Evolutionary conservation across 1,140 invertebrate species (phyloP), one percentile per base, ranked within the genome.

Genomic region (Sitodiplosis mosellana): DNA sequence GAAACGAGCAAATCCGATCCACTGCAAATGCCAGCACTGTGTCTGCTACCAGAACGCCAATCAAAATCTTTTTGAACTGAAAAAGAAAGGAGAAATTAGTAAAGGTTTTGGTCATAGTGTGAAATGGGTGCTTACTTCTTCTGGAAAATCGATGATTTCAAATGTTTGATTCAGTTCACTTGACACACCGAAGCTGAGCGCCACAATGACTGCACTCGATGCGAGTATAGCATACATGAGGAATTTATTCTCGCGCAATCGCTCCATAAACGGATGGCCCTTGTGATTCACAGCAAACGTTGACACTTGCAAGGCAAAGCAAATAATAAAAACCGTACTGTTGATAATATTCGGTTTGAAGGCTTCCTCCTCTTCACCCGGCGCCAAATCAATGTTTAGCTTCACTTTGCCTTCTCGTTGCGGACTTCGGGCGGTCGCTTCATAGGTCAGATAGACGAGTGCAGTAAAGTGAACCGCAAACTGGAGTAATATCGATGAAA

Each of bases 251-350:
- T 95, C 85, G 15, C 62, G 63, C 48, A 99, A 69, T 68, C 88
- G 88, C 65, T 97, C 92, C 96, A 99, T 99, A 57, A 92, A 99
- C 2, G 96, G 96, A 63, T 89, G 80, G 11, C 96, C 95, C 73
- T 91, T 82, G 67, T 99, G 99, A 70, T 99, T 99, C 38, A 99
- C 91, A 48, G 91, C 91, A 70, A 99, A 99, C 36, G 94, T 99
- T 8, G 90, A 87, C 49, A 99, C 80, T 74, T 99, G 96, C 47
- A 99, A 69, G 8, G 91, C 79, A 78, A 98, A 85, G 8, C 93
- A 95, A 54, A 99, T 93, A 44, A 99, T 87, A 64, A 98, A 99
- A 4, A 99, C 93, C 19, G 92, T 95, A 55, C 91, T 95, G 62
- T 99, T 99, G 8, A 99, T 70, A 42, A 99, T 72, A 65, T 85